Evolutionary conservation across 1,140 invertebrate species (phyloP).

Genomic region (Batillaria attramentaria): DNA sequence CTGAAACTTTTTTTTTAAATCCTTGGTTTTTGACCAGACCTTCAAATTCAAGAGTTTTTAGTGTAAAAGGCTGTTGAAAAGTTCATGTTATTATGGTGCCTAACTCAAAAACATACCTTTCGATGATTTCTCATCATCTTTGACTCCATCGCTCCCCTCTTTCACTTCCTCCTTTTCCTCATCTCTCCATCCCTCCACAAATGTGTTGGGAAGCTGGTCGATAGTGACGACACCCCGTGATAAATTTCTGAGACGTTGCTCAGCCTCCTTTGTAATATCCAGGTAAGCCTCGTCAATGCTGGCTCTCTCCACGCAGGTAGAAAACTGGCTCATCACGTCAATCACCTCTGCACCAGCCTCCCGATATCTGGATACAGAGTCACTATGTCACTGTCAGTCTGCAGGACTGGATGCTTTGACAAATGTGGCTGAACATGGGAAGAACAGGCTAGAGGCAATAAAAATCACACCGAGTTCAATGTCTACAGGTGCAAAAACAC

Average conservation of each 20-base stretch:
- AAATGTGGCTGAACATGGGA: too few species aligned
- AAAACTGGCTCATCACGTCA: conserved; percentile 86
- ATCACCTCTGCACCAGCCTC: conserved; percentile 94
- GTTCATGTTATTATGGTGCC: too few species aligned
- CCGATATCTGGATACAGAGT: conserved; percentile 80
- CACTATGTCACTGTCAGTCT: too few species aligned
- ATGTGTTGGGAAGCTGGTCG: conserved; percentile 69
- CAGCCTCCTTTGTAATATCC: conserved; percentile 88
- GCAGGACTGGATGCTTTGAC: too few species aligned
- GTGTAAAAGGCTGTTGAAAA: too few species aligned
- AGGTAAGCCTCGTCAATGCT: conserved; percentile 98
- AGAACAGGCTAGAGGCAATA: too few species aligned
- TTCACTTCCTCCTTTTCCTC: conserved; percentile 21
- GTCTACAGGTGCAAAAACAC: too few species aligned
- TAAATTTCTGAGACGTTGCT: conserved; percentile 63
- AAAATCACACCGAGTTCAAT: too few species aligned
- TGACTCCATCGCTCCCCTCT: too few species aligned
- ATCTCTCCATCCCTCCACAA: conserved; percentile 61
- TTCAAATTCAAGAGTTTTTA: too few species aligned
- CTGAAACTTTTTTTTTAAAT: too few species aligned
- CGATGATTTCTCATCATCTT: not conserved
- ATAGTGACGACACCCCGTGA: conserved; percentile 41
- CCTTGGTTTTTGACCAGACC: too few species aligned
- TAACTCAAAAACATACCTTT: not conserved
- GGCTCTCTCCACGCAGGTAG: conserved; percentile 79